A percentile compares a stretch with the other conserved stretches of the same genome.
Evolutionary conservation across 2,113 vertebrate genomes (phyloP).

Genomic region (Rhinolophus sinicus): DNA sequence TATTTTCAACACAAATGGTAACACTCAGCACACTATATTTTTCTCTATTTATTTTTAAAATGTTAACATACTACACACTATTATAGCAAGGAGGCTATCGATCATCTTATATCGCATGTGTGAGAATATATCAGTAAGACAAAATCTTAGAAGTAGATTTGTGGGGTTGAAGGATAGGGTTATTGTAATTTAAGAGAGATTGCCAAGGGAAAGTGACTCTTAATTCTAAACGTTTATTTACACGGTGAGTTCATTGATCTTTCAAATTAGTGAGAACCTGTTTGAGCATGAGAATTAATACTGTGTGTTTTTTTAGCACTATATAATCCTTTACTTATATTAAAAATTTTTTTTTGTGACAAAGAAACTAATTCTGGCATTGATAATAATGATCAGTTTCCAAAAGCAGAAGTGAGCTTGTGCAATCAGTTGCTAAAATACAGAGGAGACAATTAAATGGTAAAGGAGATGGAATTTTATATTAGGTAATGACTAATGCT

Average conservation of each 20-base stretch:
- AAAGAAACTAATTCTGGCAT: not conserved
- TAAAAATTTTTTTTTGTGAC: not conserved
- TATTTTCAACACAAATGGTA: not conserved
- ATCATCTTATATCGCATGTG: not conserved
- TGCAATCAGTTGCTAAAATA: not conserved
- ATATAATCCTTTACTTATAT: not conserved
- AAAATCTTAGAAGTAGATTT: not conserved
- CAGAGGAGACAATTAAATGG: not conserved
- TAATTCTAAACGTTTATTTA: not conserved
- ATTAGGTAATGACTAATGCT: not conserved
- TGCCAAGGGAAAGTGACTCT: not conserved
- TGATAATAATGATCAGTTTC: not conserved
- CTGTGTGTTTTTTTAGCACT: not conserved
- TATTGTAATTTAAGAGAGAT: not conserved
- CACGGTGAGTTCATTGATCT: not conserved
- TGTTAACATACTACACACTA: not conserved
- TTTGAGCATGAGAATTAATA: not conserved
- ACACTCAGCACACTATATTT: not conserved
- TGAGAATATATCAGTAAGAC: not conserved
- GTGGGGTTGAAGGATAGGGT: not conserved
- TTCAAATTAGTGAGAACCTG: not conserved
- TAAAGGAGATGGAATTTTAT: not conserved
- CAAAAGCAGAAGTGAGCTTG: not conserved
- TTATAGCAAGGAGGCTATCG: not conserved
- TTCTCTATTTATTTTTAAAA: not conserved